These are phyloP conservation scores for Scrobipalpa atriplicella DNA, from an alignment of 2,888 invertebrate genomes.

Conservation along the genomic window DNA sequence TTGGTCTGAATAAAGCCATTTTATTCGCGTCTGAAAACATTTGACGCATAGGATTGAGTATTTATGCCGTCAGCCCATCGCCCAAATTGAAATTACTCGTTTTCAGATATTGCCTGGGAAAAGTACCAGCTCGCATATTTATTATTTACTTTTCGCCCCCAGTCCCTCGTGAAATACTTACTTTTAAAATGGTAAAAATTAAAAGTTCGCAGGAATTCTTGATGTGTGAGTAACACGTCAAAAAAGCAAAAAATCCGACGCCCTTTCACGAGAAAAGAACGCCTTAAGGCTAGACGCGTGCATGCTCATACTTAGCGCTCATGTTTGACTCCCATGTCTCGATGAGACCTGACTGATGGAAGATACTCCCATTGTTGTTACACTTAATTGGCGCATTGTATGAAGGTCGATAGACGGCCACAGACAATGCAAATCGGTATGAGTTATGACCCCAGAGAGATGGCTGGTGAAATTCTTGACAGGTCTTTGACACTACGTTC, in stretches of 20 bases:
- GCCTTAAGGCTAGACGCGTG: slow-evolving; percentile 12
- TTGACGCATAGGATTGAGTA: no score
- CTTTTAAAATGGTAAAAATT: background rate
- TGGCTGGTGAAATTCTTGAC: slow-evolving; percentile 18
- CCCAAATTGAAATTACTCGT: no score
- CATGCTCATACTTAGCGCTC: background rate
- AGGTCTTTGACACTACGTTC: slow-evolving; percentile 1
- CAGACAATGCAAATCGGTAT: slow-evolving; percentile 23
- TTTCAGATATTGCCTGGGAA: no score
- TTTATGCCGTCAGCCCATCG: no score
- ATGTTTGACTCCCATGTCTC: slow-evolving; percentile 20
- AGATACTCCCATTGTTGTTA: slow-evolving; percentile 29
- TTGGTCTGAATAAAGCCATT: no score
- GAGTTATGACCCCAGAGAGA: slow-evolving; percentile 18
- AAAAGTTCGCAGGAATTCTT: background rate
- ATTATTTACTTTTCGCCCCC: no score
- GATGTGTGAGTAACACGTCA: slow-evolving; percentile 4
- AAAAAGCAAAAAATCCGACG: background rate
- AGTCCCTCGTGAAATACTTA: no score
- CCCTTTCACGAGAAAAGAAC: slow-evolving; percentile 11
- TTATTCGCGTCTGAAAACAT: no score
- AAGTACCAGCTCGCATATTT: no score
- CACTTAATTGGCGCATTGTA: slow-evolving; percentile 31
- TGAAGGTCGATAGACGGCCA: slow-evolving; percentile 18
- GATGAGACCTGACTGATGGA: slow-evolving; percentile 25